A percentile compares a stretch with the other conserved stretches of the same genome.
These are phyloP conservation scores for Drosophila crucigera DNA, from an alignment of 2,888 invertebrate species.

Conservation along the genomic window DNA sequence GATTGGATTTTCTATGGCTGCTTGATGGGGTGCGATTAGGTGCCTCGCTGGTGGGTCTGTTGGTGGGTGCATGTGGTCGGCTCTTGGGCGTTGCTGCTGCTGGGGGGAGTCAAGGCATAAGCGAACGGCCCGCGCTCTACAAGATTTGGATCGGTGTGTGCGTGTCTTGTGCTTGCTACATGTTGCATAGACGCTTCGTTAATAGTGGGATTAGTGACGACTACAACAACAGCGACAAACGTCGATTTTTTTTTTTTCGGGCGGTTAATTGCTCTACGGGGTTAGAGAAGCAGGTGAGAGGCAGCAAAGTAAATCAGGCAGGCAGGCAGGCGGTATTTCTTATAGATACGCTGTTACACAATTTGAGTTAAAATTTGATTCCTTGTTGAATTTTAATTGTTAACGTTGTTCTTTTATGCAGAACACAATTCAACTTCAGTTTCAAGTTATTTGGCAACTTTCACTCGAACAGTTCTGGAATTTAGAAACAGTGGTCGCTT, in stretches of 20 bases:
- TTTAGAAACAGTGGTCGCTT: not conserved
- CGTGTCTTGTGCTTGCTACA: constrained; percentile 33
- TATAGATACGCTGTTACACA: constrained; percentile 1
- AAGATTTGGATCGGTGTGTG: constrained; percentile 28
- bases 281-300: constrained; percentile 45
- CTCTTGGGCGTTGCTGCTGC: constrained; percentile 63
- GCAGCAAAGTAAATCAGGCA: constrained; percentile 36
- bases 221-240: constrained; percentile 34
- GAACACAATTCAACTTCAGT: not conserved
- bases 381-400: not conserved
- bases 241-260: too few species aligned
- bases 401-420: not conserved
- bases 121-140: constrained; percentile 45
- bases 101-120: constrained; percentile 62
- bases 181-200: constrained; percentile 34
- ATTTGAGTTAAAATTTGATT: not conserved
- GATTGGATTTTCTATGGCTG: constrained; percentile 50
- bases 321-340: constrained; percentile 27
- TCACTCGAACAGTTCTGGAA: not conserved
- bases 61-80: constrained; percentile 54
- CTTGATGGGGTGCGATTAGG: constrained; percentile 64
- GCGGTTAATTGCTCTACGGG: constrained; percentile 62
- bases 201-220: constrained; percentile 64
- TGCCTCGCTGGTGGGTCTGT: constrained; percentile 43
- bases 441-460: not conserved